Evolutionary conservation across 2,797 vertebrate species (phyloP).

Genomic region (Pitangus sulphuratus): DNA sequence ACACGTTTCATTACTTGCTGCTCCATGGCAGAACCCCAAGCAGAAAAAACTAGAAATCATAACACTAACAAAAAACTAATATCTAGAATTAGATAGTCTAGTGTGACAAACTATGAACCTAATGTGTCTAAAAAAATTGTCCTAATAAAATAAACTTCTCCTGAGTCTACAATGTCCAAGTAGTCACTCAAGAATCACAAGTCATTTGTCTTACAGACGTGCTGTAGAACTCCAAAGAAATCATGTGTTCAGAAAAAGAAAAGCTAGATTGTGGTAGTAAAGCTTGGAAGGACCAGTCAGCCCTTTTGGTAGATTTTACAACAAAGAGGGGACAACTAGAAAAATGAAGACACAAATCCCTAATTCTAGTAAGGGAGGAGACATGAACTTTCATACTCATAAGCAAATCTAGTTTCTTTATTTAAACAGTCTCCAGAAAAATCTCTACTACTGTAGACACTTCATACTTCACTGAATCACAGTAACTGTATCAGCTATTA

Average conservation of each 20-base stretch:
- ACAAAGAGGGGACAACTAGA: background rate
- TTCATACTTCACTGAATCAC: background rate
- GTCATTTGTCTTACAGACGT: background rate
- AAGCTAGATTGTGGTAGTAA: background rate
- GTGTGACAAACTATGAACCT: background rate
- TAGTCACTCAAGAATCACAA: background rate
- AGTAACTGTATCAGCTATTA: background rate
- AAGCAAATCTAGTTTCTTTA: background rate
- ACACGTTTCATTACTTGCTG: background rate
- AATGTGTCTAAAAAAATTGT: background rate
- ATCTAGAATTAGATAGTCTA: background rate
- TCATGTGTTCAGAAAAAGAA: background rate
- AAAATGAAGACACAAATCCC: background rate
- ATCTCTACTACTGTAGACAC: background rate
- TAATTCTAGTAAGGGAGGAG: background rate
- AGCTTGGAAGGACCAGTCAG: background rate
- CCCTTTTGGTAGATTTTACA: background rate
- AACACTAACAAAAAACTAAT: background rate
- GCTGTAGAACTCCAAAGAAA: background rate
- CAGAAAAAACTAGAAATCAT: background rate
- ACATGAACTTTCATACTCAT: background rate
- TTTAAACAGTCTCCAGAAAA: background rate
- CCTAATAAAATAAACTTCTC: background rate
- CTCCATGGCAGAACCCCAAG: background rate
- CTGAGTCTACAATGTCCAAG: background rate